Evolutionary conservation across 2,888 invertebrate species (phyloP), one percentile per base, ranked within the genome.

Genomic region (Pteria penguin): DNA sequence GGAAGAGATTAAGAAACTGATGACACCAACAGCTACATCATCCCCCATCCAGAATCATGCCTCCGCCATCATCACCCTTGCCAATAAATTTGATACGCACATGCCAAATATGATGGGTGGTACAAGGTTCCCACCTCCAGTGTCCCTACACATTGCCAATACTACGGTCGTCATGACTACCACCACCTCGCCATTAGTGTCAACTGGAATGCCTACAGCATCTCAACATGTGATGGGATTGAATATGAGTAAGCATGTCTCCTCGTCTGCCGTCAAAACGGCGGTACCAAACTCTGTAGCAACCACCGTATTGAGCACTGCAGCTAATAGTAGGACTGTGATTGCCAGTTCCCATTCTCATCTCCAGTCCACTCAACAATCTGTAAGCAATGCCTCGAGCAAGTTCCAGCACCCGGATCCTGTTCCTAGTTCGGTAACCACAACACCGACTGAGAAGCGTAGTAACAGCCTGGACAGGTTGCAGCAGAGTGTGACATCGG

Each of bases 141-240:
- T 45, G 45, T 45, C 45, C 18, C 11, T 18, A 45, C 45, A 45
- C 18, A 26, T 26, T 45, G 45, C 45, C 18, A 45, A 45, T 11
- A 68, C 68, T 26, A 60, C 72, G 45, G 72, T 72, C 54, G 72
- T 67, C 14, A 76, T 76, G 76, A 58, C 72, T 63, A 26, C 67
- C 45, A 45, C 11, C 45, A 45, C 8, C 45, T 45, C 45, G 36
- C 68, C 72, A n/a, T n/a, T 57, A 45, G 65, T 72, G 26, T 61
- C 57, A 27, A 72, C 24, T 22, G 68, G 68, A 4, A 68, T 68
- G 57, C 33, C 68, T n/a, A 24, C 57, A 32, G 11, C 68, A 32
- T 8, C 45, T 45, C 45, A 60, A 14, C 60, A 60, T 22, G 29
- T 5, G 8, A 32, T 54, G 24, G 68, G 31, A 33, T 31, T 27